Conservation (phyloP, 2,888 invertebrate genomes). For the Tetragnatha montana region DNA sequence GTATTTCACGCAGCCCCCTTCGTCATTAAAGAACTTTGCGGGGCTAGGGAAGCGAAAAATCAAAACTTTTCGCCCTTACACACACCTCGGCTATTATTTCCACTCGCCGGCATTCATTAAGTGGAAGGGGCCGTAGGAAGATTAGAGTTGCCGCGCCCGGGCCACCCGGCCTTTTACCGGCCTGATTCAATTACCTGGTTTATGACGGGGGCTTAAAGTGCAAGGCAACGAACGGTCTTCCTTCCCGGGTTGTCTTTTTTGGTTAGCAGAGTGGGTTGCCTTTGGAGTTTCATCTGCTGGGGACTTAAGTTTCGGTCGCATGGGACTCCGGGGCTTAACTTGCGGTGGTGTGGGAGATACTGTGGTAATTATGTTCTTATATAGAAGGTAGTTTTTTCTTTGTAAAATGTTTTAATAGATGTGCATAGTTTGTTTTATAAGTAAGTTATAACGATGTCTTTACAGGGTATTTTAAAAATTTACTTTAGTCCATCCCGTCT, state of each 20-base stretch:
- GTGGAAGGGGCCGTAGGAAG: conserved; percentile 18
- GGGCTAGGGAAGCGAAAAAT: conserved; percentile 57
- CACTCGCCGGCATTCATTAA: conserved; percentile 58
- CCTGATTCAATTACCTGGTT: conserved; percentile 62
- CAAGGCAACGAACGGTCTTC: neutral
- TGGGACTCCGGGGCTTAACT: neutral
- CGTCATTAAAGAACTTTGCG: conserved; percentile 64
- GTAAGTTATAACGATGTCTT: too few species aligned
- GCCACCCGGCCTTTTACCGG: conserved; percentile 13
- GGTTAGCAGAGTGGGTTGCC: neutral
- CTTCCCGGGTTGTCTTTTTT: conserved; percentile 13
- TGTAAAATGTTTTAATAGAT: too few species aligned
- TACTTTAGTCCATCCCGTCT: too few species aligned
- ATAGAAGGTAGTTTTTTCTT: too few species aligned
- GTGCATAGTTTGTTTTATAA: too few species aligned
- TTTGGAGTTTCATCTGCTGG: neutral
- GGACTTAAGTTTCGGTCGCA: neutral
- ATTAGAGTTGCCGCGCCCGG: conserved; percentile 14
- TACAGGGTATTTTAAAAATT: too few species aligned
- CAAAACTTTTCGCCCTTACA: conserved; percentile 24
- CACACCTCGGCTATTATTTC: conserved; percentile 59
- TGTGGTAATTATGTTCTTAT: neutral
- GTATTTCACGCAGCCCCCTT: conserved; percentile 62
- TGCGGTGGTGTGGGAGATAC: neutral
- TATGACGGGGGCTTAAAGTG: conserved; percentile 41